A percentile compares a stretch with the other conserved stretches of the same genome.
These are phyloP conservation scores for Drosophila parvula DNA, from an alignment of 1,140 invertebrate species.

Conservation along the genomic window DNA sequence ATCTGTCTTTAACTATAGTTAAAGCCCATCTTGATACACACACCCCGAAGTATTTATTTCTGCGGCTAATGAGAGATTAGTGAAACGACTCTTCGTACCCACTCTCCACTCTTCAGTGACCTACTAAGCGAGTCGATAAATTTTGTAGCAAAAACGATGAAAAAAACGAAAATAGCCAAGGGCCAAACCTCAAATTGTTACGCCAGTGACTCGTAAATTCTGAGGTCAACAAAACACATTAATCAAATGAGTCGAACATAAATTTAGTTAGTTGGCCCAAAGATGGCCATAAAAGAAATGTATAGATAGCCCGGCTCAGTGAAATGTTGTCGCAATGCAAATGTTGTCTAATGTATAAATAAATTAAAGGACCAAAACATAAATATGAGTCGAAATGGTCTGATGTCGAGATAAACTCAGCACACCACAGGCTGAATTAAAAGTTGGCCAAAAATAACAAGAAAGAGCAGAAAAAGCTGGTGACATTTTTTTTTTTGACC, in stretches of 20 bases:
- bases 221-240: conserved; percentile 49
- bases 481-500: conserved; percentile 24
- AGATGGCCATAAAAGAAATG: conserved; percentile 45
- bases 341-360: conserved; percentile 50
- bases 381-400: conserved; percentile 45
- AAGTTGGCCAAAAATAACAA: conserved; percentile 53
- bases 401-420: conserved; percentile 41
- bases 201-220: conserved; percentile 54
- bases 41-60: conserved; percentile 1
- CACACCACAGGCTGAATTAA: conserved; percentile 42
- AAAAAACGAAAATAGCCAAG: conserved; percentile 7
- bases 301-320: conserved; percentile 29
- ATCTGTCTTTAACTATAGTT: background rate
- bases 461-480: conserved; percentile 16
- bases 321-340: conserved; percentile 42
- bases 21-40: background rate
- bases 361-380: conserved; percentile 48
- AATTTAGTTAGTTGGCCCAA: conserved; percentile 52
- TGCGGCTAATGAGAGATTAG: conserved; percentile 34
- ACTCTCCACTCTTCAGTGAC: conserved; percentile 37
- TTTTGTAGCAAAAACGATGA: conserved; percentile 23
- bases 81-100: conserved; percentile 8
- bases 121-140: conserved; percentile 60
- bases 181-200: conserved; percentile 47
- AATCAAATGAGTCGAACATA: conserved; percentile 72